Percentiles rank a stretch among this genome's conserved stretches.
These are phyloP conservation scores for Stenchaetothrips biformis DNA, from an alignment of 2,888 invertebrate genomes.

Conservation along the genomic window DNA sequence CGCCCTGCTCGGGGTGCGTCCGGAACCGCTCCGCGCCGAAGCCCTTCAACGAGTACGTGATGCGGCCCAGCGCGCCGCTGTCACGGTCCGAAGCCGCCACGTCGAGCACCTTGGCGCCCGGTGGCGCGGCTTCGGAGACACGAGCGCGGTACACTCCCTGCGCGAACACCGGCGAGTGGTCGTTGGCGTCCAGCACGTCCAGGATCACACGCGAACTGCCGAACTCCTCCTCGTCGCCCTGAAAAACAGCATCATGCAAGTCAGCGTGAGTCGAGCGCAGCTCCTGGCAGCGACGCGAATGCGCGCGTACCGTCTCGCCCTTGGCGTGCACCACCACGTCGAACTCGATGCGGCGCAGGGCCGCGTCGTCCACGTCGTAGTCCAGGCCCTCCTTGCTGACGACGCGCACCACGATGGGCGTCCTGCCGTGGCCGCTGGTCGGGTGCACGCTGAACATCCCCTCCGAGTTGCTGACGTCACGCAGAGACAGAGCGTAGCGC, in stretches of 20 bases:
- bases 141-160: constrained; percentile 57
- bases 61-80: constrained; percentile 63
- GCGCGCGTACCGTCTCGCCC: constrained; percentile 45
- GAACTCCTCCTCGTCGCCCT: constrained; percentile 42
- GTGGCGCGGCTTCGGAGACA: constrained; percentile 60
- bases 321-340: constrained; percentile 60
- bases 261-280: too few species aligned
- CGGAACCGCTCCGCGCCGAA: constrained; percentile 73
- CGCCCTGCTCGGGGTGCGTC: constrained; percentile 62
- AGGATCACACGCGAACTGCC: constrained; percentile 56
- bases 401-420: constrained; percentile 68
- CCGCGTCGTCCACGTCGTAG: constrained; percentile 61
- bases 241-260: constrained; percentile 10
- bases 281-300: background rate
- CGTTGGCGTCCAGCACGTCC: constrained; percentile 69
- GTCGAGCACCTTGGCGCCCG: constrained; percentile 59
- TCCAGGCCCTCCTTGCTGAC: constrained; percentile 61
- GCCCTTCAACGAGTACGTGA: constrained; percentile 70
- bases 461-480: constrained; percentile 49
- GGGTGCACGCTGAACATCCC: constrained; percentile 54
- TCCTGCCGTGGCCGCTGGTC: constrained; percentile 62
- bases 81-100: constrained; percentile 67
- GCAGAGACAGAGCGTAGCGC: constrained; percentile 59
- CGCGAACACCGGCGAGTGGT: constrained; percentile 68
- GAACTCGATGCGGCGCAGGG: constrained; percentile 58